phyloP scores from a whole-genome alignment of 1,140 invertebrate species.

The Trichonephila clavata region DNA sequence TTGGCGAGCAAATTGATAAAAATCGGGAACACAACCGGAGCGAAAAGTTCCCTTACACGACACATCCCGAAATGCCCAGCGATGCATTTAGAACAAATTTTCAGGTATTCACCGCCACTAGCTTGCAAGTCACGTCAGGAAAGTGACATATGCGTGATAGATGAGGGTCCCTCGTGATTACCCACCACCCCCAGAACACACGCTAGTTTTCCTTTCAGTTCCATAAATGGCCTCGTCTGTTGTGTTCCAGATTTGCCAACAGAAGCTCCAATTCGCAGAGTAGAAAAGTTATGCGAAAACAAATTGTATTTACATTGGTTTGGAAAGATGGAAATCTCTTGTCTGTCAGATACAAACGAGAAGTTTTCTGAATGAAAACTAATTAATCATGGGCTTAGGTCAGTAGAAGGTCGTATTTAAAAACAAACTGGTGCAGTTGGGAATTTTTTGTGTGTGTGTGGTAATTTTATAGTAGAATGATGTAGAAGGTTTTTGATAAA shows the following conservation, averaged over 20 bases:
- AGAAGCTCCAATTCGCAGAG: neutral
- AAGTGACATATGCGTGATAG: conserved; percentile 8
- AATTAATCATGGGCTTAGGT: neutral
- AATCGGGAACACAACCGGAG: neutral
- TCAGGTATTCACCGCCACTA: neutral
- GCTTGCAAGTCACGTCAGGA: neutral
- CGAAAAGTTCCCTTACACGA: neutral
- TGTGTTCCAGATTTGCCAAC: neutral
- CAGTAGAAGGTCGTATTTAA: neutral
- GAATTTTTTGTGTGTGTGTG: no score
- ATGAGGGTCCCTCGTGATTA: neutral
- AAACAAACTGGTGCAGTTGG: neutral
- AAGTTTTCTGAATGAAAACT: neutral
- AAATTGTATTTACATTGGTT: neutral
- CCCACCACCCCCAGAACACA: neutral
- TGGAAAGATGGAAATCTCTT: neutral
- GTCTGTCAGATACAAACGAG: neutral
- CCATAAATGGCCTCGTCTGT: conserved; percentile 11
- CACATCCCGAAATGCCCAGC: neutral
- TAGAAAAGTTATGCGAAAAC: neutral
- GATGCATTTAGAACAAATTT: conserved; percentile 19
- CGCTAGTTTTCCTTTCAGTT: conserved; percentile 1
- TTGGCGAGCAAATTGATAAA: neutral
- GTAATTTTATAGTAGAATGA: no score
- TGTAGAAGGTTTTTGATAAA: no score